phyloP scores from a whole-genome alignment of 1,140 invertebrate genomes.

The Coptotermes formosanus region DNA sequence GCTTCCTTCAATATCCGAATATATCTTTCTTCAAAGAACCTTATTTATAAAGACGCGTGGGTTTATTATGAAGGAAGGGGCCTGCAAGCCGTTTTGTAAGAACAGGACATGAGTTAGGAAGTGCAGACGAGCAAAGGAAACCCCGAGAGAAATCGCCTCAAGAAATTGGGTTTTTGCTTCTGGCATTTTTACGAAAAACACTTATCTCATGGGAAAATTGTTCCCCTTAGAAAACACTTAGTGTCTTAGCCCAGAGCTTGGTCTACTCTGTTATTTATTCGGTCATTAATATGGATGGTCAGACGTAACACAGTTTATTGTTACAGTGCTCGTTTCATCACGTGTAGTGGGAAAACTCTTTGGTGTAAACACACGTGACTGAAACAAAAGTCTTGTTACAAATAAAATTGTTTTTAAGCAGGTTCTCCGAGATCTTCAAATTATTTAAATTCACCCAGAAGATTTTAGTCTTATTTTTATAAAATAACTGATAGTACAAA shows the following conservation, averaged over 20 bases:
- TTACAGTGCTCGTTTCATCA: not conserved
- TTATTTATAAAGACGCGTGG: not conserved
- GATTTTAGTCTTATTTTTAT: too few relatives aligned
- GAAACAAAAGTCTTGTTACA: too few relatives aligned
- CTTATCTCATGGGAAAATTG: not conserved
- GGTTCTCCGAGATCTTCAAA: too few relatives aligned
- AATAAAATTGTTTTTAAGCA: too few relatives aligned
- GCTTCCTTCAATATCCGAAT: not conserved
- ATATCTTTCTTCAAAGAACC: not conserved
- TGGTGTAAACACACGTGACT: too few relatives aligned
- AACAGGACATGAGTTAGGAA: not conserved
- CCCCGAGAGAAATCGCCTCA: conserved; percentile 8
- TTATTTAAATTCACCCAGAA: too few relatives aligned
- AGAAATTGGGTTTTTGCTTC: not conserved
- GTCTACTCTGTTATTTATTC: not conserved
- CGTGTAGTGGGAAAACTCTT: too few relatives aligned
- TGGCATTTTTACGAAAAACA: not conserved
- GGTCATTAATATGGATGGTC: not conserved
- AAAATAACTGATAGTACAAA: too few relatives aligned
- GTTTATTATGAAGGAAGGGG: not conserved
- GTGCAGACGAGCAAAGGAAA: not conserved
- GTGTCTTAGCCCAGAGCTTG: not conserved
- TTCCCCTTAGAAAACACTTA: not conserved
- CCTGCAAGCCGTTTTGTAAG: not conserved
- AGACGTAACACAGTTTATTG: not conserved